A percentile compares a stretch with the other conserved stretches of the same genome.
These are phyloP conservation scores for Microcebus lehilahytsara DNA, from an alignment of 2,113 vertebrate species.

Conservation along the genomic window DNA sequence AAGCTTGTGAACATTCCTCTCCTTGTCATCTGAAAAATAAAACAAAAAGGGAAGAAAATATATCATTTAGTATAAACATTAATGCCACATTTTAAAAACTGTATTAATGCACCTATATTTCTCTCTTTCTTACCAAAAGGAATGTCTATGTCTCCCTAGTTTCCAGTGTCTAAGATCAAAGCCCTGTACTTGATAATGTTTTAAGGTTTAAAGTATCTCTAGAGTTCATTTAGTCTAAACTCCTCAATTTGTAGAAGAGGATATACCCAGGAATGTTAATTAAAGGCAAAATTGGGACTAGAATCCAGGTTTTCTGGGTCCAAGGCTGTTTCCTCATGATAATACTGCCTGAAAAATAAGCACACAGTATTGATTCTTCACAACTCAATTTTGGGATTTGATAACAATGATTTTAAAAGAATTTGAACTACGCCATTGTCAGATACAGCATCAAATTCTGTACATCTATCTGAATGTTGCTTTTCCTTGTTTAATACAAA, in stretches of 20 bases:
- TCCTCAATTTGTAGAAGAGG: background rate
- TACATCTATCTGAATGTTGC: background rate
- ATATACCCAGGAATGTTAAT: background rate
- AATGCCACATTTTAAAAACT: background rate
- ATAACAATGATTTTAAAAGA: background rate
- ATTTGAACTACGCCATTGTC: background rate
- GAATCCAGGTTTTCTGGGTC: background rate
- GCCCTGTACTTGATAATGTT: background rate
- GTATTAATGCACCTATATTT: background rate
- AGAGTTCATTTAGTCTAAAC: background rate
- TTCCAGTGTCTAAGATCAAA: background rate
- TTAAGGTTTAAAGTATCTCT: background rate
- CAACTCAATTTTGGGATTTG: background rate
- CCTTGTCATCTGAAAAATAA: conserved; percentile 17
- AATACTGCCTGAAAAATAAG: background rate
- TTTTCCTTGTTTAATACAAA: background rate
- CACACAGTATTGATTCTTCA: background rate
- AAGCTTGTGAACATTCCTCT: conserved; percentile 48
- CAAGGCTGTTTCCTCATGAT: background rate
- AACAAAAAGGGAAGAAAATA: background rate
- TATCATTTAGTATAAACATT: background rate
- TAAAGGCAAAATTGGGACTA: background rate
- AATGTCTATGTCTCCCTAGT: background rate
- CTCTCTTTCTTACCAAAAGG: background rate
- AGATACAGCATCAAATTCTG: background rate